phyloP scores from a whole-genome alignment of 2,797 vertebrate genomes.

The Gila robusta region DNA sequence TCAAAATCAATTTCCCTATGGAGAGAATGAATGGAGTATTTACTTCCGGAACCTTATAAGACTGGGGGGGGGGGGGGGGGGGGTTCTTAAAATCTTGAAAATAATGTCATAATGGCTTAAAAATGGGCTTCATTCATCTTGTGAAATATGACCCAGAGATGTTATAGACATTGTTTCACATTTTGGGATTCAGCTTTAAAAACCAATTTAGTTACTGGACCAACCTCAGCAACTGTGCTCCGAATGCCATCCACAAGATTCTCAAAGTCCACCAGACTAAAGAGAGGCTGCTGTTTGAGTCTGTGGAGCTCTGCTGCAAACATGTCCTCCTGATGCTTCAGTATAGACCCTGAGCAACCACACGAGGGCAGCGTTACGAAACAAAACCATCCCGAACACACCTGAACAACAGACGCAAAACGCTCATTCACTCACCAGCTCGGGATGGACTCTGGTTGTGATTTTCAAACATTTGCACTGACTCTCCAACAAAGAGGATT shows the following conservation, averaged over 20 bases:
- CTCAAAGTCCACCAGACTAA: conserved; percentile 95
- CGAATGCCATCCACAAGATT: conserved; percentile 93
- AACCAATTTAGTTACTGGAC: background rate
- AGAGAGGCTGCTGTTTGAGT: conserved; percentile 93
- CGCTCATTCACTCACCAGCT: conserved; percentile 81
- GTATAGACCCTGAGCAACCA: conserved; percentile 86
- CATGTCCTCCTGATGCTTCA: conserved; percentile 95
- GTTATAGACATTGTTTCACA: background rate
- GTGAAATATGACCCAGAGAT: background rate
- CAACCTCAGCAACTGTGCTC: conserved; percentile 96
- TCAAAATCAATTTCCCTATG: no score
- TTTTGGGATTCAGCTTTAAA: background rate
- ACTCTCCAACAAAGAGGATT: conserved; percentile 98
- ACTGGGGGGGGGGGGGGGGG: no score
- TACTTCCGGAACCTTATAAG: no score
- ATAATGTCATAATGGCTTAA: background rate
- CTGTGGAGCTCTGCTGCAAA: conserved; percentile 93
- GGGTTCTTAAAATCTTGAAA: background rate
- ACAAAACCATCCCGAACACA: background rate
- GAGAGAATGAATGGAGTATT: no score
- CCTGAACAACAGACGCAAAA: background rate
- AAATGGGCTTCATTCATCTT: background rate
- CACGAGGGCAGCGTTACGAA: conserved; percentile 20
- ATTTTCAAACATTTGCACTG: conserved; percentile 99
- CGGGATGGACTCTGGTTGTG: conserved; percentile 93